Evolutionary conservation across 2,113 vertebrate species (phyloP), one percentile per base, ranked within the genome.

Genomic region (Chrysemys picta): DNA sequence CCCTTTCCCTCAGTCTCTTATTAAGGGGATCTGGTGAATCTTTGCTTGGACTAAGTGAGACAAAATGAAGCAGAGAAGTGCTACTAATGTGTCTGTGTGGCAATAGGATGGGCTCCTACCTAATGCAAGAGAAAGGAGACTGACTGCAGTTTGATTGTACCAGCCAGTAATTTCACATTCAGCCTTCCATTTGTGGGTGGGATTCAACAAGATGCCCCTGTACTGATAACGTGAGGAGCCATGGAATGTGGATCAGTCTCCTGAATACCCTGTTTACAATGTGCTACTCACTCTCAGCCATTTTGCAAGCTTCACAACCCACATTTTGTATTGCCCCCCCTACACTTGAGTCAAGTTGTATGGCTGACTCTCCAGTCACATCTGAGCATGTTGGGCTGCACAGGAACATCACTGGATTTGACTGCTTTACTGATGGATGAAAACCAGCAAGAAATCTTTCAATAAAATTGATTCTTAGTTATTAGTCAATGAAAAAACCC

Each of bases 401-500:
- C 45, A 59, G 38, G 54, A 91, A 38, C 88, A 87, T 88, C n/a
- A 84, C 53, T 56, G 8, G 54, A 90, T 57, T 90, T 82, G 88
- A 69, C 82, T 92, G n/a, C n/a, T 62, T 95, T 93, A 91, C 49
- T 82, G 56, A 89, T 86, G 82, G 83, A 92, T 85, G 49, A 57
- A 93, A 95, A 91, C 91, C 75, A 91, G 83, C 87, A 83, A 84
- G 84, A 94, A 49, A 93, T 90, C 80, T 89, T 91, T 96, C 85
- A 80, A 84, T 82, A 53, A 89, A 96, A 95, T 90, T 96, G 87
- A 97, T 85, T 93, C 96, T 95, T 93, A 96, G 89, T 91, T 96
- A 95, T 91, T 94, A 84, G 65, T 95, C 91, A 91, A 92, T 94
- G 54, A 85, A 53, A 89, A 87, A 75, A 31, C 88, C 85, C n/a